Conservation (phyloP, 2,888 invertebrate species). For the Cephus pulcher region DNA sequence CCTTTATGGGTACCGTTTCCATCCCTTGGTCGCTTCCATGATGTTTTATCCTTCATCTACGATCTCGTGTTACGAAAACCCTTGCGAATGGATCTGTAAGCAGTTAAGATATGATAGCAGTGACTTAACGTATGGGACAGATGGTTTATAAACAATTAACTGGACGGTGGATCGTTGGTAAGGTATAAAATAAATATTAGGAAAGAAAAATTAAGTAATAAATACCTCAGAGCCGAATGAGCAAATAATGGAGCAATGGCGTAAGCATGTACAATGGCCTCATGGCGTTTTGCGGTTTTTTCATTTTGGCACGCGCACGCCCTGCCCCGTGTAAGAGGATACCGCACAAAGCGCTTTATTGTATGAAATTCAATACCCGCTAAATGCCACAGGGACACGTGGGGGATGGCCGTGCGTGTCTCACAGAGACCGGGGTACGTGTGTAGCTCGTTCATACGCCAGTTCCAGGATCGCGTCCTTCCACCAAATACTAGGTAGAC, state of each 20-base stretch:
- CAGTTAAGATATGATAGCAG: not conserved
- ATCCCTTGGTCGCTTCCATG: not conserved
- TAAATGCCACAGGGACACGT: conserved; percentile 45
- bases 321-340: conserved; percentile 57
- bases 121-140: not conserved
- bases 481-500: not conserved
- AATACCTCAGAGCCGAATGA: not conserved
- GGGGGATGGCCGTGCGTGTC: not conserved
- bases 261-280: conserved; percentile 35
- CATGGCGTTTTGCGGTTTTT: conserved; percentile 57
- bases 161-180: not conserved
- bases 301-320: conserved; percentile 61
- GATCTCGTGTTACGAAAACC: not conserved
- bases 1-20: not conserved
- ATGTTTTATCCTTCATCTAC: not conserved
- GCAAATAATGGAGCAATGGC: not conserved
- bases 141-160: not conserved
- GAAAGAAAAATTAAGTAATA: not conserved
- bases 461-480: not conserved
- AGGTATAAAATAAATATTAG: not conserved
- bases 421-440: not conserved
- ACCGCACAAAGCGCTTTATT: conserved; percentile 64
- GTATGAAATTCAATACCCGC: conserved; percentile 61
- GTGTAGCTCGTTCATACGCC: not conserved
- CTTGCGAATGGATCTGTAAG: not conserved